Evolutionary conservation across 2,888 invertebrate genomes (phyloP), one percentile per base, ranked within the genome.

Genomic region (Cryptocephalus moraei): DNA sequence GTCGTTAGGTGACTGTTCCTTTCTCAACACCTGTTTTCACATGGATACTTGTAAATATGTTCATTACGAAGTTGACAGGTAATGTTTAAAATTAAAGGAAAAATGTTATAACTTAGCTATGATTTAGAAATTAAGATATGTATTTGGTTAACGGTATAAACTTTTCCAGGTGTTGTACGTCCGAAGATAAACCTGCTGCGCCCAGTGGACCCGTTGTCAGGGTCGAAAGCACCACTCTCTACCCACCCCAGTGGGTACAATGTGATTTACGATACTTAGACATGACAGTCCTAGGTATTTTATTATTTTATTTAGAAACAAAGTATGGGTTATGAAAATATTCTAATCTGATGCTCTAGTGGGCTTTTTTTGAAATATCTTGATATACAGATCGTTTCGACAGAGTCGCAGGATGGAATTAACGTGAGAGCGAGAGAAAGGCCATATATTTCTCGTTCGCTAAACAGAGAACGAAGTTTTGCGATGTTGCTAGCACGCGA

Each of bases 41-140:
- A 96, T 97, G 95, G 95, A 96, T 58, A 92, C 91, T 36, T 97
- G 96, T 81, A 95, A 95, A 73, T 95, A 95, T 66, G 95, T 97
- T 0, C 96, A 97, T 69, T 97, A 97, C 63, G 92, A 96, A 73
- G 95, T 97, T 0, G 95, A 96, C 66, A 82, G 36, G 36, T 36
- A 36, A 36, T 11, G 12, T n/a, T 36, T 12, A 36, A 36, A n/a
- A n/a, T n/a, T n/a, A n/a, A n/a, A n/a, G n/a, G n/a, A n/a, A n/a
- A 2, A 11, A 36, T 36, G 36, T 36, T 36, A 36, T 12, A 36
- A 11, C 4, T 12, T 4, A 4, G n/a, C n/a, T n/a, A 36, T n/a
- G 2, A 36, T 36, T n/a, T 2, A 12, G 36, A 12, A 36, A 36
- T 4, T 36, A 36, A 36, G 4, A 4, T 36, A 36, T n/a, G n/a